Conservation (phyloP, 2,797 vertebrate genomes). For the Coendou prehensilis region DNA sequence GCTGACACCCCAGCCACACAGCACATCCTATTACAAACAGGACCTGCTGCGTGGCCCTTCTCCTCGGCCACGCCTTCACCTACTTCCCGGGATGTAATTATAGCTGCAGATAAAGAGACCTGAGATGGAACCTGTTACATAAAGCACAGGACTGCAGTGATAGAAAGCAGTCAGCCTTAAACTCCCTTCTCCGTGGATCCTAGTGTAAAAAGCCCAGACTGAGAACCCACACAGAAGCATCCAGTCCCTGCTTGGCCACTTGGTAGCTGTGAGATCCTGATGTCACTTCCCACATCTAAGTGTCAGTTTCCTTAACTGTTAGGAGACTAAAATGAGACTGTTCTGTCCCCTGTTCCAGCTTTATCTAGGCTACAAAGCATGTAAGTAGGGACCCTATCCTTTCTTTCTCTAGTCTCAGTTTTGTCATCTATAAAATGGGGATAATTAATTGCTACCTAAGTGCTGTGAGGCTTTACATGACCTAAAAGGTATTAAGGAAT, state of each 20-base stretch:
- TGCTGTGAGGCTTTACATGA: background rate
- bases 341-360: background rate
- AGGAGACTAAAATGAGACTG: background rate
- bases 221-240: background rate
- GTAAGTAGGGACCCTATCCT: background rate
- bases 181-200: background rate
- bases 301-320: background rate
- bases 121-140: accelerated
- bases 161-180: background rate
- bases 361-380: background rate
- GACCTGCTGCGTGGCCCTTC: accelerated
- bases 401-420: background rate
- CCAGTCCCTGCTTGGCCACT: background rate
- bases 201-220: background rate
- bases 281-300: background rate
- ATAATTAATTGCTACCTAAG: background rate
- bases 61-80: background rate
- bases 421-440: background rate
- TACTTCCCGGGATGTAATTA: background rate
- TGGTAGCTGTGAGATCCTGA: too few species aligned
- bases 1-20: background rate
- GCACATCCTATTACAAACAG: accelerated
- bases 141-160: background rate
- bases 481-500: background rate
- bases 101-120: accelerated